A percentile compares a stretch with the other conserved stretches of the same genome.
Evolutionary conservation across 1,140 invertebrate species (phyloP).

Genomic region (Zaprionus inermis): DNA sequence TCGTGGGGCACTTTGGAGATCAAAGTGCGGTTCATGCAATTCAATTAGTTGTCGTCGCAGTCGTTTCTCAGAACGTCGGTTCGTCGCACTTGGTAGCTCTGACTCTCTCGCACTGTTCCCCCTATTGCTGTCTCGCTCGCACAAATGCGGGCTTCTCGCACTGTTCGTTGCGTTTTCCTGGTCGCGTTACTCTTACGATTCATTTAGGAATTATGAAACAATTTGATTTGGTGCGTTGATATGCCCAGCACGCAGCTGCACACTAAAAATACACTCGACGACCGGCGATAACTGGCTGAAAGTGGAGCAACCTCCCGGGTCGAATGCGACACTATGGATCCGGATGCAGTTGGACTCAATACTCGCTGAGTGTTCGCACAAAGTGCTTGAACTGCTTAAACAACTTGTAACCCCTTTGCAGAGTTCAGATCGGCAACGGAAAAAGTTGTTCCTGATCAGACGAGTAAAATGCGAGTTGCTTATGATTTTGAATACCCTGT

Average conservation of each 20-base stretch:
- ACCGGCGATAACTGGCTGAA: slow-evolving; percentile 44
- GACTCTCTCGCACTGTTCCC: neutral
- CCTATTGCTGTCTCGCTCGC: neutral
- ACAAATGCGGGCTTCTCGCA: slow-evolving; percentile 35
- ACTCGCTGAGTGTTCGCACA: neutral
- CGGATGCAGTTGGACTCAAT: neutral
- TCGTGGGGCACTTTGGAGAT: slow-evolving; percentile 49
- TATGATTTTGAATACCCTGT: neutral
- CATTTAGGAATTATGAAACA: slow-evolving; percentile 66
- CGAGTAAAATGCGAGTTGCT: neutral
- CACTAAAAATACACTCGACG: slow-evolving; percentile 52
- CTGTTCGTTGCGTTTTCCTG: slow-evolving; percentile 10
- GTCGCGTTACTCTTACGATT: slow-evolving; percentile 16
- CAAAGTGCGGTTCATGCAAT: slow-evolving; percentile 78
- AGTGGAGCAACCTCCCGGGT: slow-evolving; percentile 47
- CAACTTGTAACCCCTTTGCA: neutral
- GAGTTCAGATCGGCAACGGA: neutral
- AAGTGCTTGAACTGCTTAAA: neutral
- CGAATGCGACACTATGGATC: neutral
- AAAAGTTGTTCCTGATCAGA: neutral
- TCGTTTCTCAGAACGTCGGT: neutral
- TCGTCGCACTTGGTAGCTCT: neutral
- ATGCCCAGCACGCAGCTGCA: slow-evolving; percentile 29
- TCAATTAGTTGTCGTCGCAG: slow-evolving; percentile 57
- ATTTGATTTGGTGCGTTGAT: slow-evolving; percentile 73